Evolutionary conservation across 2,888 invertebrate species (phyloP).

Genomic region (Koerneria pararmatus): DNA sequence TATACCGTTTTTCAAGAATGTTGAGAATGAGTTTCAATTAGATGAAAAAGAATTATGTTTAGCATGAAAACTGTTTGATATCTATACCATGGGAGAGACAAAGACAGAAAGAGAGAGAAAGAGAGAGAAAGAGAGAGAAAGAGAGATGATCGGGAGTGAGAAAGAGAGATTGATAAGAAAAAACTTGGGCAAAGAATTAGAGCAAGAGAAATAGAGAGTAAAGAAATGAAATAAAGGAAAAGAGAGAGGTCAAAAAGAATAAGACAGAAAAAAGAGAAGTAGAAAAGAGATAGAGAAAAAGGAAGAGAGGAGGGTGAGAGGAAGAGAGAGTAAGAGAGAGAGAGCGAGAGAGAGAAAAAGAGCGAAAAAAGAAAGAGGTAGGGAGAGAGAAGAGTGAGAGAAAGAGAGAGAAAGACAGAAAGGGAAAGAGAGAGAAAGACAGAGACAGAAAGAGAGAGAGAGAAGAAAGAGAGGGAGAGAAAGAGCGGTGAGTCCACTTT

Average conservation of each 20-base stretch:
- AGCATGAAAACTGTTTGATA: no score
- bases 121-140: background rate
- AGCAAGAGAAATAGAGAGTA: no score
- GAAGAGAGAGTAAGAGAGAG: constrained; percentile 16
- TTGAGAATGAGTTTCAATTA: no score
- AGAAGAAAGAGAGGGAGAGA: background rate
- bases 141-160: constrained; percentile 16
- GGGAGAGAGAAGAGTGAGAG: background rate
- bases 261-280: background rate
- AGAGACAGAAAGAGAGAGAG: no score
- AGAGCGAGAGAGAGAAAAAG: background rate
- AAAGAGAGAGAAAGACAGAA: background rate
- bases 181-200: constrained; percentile 4
- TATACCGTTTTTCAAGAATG: no score
- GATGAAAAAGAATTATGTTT: no score
- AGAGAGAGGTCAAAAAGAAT: no score
- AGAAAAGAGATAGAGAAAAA: background rate
- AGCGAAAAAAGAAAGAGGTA: background rate
- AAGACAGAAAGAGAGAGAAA: background rate
- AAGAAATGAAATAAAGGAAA: constrained; percentile 1
- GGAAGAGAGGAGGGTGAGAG: background rate
- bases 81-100: no score
- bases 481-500: background rate
- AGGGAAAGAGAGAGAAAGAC: no score
- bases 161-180: background rate